Evolutionary conservation across 2,888 invertebrate species (phyloP), one percentile per base, ranked within the genome.

Genomic region (Erynnis tages): DNA sequence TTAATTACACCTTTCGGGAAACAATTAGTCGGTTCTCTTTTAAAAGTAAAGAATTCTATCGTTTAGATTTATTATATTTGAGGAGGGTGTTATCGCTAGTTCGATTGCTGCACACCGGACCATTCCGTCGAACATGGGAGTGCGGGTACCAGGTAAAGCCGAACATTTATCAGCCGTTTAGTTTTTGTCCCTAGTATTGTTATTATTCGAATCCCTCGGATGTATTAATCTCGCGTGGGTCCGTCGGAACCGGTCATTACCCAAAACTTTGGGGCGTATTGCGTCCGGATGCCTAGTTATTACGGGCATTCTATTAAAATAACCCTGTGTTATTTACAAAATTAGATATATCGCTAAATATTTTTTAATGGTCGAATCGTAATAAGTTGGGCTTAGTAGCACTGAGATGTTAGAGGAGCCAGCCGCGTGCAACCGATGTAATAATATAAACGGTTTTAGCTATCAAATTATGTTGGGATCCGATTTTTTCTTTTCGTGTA

Each of bases 341-440:
- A 88, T 89, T 85, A 82, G 85, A 76, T 79, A 76, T 75, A 82
- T 84, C 83, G 88, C 87, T 89, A 89, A 89, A 89, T 88, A 89
- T 88, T 89, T 88, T 88, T 79, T 89, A 88, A 89, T 88, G 79
- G 81, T 66, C 75, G 76, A 71, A 66, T 68, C 61, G 63, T 73
- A 81, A 78, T 79, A 71, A 73, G 71, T 74, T 74, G 72, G 77
- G 72, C 74, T 67, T 43, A 21, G 49, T 29, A 41, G 25, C 32
- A 29, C 14, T n/a, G 32, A 63, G 71, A 71, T 72, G 69, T 72
- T 73, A 72, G 66, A 67, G 67, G 66, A 73, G 69, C 63, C 67
- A 66, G 62, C 70, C 58, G 72, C 63, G 67, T 70, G 69, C 69
- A 62, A 64, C 68, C 63, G 62, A 53, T 60, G 53, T 79, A 79